A percentile compares a stretch with the other conserved stretches of the same genome.
These are phyloP conservation scores for Lophius piscatorius DNA, from an alignment of 2,113 vertebrate genomes.

Conservation along the genomic window DNA sequence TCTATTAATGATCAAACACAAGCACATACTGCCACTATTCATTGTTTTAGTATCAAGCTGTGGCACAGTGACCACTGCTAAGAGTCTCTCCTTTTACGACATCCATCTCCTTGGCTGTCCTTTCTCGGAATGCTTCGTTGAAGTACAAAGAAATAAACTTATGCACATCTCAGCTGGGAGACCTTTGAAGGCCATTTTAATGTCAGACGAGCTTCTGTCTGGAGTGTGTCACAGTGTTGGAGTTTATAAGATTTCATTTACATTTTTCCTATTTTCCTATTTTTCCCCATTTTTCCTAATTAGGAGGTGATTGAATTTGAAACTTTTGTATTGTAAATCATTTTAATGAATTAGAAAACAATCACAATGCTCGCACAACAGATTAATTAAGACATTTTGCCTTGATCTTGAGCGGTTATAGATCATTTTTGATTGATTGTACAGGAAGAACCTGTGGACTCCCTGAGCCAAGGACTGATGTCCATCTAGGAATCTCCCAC, in stretches of 20 bases:
- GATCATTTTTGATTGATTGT: background rate
- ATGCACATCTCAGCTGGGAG: constrained; percentile 11
- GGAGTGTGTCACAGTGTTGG: constrained; percentile 19
- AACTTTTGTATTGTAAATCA: too few relatives aligned
- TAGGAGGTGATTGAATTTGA: too few relatives aligned
- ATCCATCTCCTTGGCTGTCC: background rate
- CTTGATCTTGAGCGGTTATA: too few relatives aligned
- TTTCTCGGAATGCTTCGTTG: constrained; percentile 18
- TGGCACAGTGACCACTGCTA: background rate
- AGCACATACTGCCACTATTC: background rate
- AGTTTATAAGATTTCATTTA: background rate
- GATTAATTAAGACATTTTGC: too few relatives aligned
- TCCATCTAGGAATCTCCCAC: background rate
- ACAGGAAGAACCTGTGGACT: background rate
- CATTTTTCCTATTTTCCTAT: constrained; percentile 15
- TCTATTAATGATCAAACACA: background rate
- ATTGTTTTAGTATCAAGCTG: background rate
- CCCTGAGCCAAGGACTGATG: background rate
- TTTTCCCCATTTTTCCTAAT: too few relatives aligned
- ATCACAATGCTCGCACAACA: background rate
- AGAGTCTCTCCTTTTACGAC: background rate
- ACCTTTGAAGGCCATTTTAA: constrained; percentile 51
- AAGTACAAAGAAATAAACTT: constrained; percentile 32
- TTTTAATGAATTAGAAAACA: too few relatives aligned
- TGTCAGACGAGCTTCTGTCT: constrained; percentile 9